A percentile compares a stretch with the other conserved stretches of the same genome.
Conservation (phyloP, 2,888 invertebrate genomes). For the Pseudolycoriella hygida region DNA sequence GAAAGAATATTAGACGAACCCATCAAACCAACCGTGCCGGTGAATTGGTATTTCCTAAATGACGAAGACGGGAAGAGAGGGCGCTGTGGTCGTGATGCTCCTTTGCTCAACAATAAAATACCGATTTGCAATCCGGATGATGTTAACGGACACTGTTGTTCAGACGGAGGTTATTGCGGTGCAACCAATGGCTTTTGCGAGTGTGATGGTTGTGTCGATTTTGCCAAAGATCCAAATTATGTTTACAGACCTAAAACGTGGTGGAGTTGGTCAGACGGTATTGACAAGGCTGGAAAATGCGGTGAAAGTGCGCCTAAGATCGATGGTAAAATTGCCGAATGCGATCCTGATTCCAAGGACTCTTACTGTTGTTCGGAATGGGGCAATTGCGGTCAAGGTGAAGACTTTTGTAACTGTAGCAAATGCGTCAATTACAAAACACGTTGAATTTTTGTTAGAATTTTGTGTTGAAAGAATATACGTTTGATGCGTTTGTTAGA, state of each 20-base stretch:
- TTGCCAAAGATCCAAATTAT: background rate
- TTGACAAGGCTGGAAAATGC: conserved; percentile 3
- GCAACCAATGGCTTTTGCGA: background rate
- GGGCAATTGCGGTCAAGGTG: background rate
- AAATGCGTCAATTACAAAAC: background rate
- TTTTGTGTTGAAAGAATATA: too few relatives aligned
- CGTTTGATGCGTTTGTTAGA: too few relatives aligned
- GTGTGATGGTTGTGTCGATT: conserved; percentile 3
- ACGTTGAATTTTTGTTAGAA: too few relatives aligned
- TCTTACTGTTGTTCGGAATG: background rate
- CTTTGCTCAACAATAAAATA: background rate
- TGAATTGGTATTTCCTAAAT: conserved; percentile 2
- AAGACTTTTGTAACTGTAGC: background rate
- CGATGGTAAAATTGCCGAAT: conserved; percentile 1
- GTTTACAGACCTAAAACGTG: background rate
- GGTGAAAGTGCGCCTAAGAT: conserved; percentile 1
- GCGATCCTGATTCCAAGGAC: conserved; percentile 3
- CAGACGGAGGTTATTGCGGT: conserved; percentile 2
- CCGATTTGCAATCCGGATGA: conserved; percentile 2
- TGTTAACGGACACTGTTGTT: background rate
- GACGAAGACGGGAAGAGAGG: background rate
- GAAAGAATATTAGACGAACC: conserved; percentile 1
- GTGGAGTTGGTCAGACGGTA: conserved; percentile 1
- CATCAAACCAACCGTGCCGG: background rate
- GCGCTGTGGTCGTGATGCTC: conserved; percentile 1